Evolutionary conservation across 2,797 vertebrate genomes (phyloP), one percentile per base, ranked within the genome.

Genomic region (Nothura maculosa): DNA sequence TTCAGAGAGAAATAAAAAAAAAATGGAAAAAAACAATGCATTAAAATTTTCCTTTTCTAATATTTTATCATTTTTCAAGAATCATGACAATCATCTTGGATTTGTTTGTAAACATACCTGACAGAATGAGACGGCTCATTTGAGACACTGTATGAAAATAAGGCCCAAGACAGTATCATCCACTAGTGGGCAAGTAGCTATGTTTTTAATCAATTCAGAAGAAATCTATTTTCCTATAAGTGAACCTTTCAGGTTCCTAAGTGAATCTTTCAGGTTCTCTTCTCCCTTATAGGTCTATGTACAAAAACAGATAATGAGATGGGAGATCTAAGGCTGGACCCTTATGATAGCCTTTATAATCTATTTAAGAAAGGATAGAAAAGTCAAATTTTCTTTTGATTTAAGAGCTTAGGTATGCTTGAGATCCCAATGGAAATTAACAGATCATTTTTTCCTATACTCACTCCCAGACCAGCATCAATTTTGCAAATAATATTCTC

Each of bases 11-110:
- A 81, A 76, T 47, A 38, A n/a, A n/a, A 47, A 48, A 6, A 85
- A 85, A 27, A 48, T 1, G 0, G 0, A 17, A 77, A 81, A 74
- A 32, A 12, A 67, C 2, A 60, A 62, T 17, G 0, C 0, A 66
- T 84, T 68, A 20, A 38, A 72, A 70, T 18, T 81, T 77, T 52
- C 12, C 4, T 14, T 79, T 84, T 36, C 25, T 42, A 36, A 74
- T 30, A 57, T 3, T 9, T 48, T 69, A 55, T 22, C 7, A 10
- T 66, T 87, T 81, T 57, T 16, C 6, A 58, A 67, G 66, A 76
- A n/a, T 16, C 24, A 9, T 82, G 32, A 80, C 19, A 60, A 34
- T 70, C 86, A 58, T 48, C 48, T n/a, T 72, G 45, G 4, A 58
- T 91, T 86, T 75, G 18, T 89, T 84, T 90, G 34, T 68, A 63